These are phyloP conservation scores for Motacilla alba DNA, from an alignment of 2,113 vertebrate genomes.

Conservation along the genomic window DNA sequence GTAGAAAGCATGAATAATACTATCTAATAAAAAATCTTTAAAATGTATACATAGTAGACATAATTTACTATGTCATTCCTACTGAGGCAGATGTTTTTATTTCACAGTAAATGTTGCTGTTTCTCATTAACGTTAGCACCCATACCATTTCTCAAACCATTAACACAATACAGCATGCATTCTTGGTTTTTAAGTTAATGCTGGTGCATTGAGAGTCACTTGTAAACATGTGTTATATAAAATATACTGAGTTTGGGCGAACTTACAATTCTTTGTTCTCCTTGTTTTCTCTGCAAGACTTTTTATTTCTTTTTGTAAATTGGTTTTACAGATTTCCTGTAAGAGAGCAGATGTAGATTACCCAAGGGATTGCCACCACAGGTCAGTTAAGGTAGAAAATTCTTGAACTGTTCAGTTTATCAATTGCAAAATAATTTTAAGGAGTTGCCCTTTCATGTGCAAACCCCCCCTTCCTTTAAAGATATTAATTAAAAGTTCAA, in stretches of 20 bases:
- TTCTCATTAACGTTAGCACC: not conserved
- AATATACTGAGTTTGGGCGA: not conserved
- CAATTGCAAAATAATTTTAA: not conserved
- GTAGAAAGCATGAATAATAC: not conserved
- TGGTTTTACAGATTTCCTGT: not conserved
- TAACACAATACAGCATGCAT: not conserved
- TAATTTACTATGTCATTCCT: not conserved
- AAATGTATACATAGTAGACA: not conserved
- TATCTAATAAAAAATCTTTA: not conserved
- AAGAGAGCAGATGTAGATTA: not conserved
- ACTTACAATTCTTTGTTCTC: not conserved
- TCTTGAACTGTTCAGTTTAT: not conserved
- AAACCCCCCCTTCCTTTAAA: not conserved
- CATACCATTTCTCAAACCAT: not conserved
- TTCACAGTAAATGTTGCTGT: not conserved
- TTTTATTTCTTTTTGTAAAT: not conserved
- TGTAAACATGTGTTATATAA: not conserved
- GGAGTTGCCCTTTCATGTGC: not conserved
- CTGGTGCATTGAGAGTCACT: not conserved
- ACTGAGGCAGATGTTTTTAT: not conserved
- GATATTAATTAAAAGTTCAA: conserved; percentile 6
- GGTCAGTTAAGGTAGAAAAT: not conserved
- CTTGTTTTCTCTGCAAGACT: not conserved
- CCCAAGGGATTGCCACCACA: not conserved
- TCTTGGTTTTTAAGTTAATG: not conserved